Base-by-base conservation (phyloP, 1,140 invertebrate genomes). In the Penaeus chinensis region DNA sequence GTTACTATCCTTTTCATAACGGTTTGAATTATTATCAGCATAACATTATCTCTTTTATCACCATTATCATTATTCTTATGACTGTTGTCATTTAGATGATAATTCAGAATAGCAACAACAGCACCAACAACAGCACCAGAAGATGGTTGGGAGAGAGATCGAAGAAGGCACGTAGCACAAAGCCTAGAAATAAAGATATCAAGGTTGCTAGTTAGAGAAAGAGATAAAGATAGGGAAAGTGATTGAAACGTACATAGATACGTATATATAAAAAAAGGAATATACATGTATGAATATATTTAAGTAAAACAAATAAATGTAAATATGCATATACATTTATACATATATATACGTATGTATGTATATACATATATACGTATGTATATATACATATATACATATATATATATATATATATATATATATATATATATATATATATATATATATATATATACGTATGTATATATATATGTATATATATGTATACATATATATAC, bases 401-500 rank as follows among this genome's bases (percentile, higher is more conserved):
- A 42, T 42, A 42, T 42, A 42, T 42, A 5, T 42, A 42, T 42
- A 5, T 42, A 42, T 42, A 42, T 42, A 42, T 42, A 42, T 42
- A 5, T 42, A 42, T 42, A 42, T 42, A 42, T 42, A 42, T 42
- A 42, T 5, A 42, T 5, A 71, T 71, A 18, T 16, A 16, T 32
- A 8, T 24, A 71, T 16, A 16, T 71, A 24, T 27, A 27, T 24
- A 24, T 27, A 71, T 27, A 27, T 16, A 0, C 18, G n/a, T 71
- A 5, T 27, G 8, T 22, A 16, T 16, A 3, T 18, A 16, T 71
- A 10, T 32, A 71, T 24, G 10, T 27, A 22, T 27, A 24, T n/a
- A 71, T 27, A 71, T 71, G 27, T 27, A 71, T 71, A 22, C 24
- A 71, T 71, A 71, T 24, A 71, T 71, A 71, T 71, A 71, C 24